These are phyloP conservation scores for Anagrus nilaparvatae DNA, from an alignment of 1,140 invertebrate species.

Conservation along the genomic window DNA sequence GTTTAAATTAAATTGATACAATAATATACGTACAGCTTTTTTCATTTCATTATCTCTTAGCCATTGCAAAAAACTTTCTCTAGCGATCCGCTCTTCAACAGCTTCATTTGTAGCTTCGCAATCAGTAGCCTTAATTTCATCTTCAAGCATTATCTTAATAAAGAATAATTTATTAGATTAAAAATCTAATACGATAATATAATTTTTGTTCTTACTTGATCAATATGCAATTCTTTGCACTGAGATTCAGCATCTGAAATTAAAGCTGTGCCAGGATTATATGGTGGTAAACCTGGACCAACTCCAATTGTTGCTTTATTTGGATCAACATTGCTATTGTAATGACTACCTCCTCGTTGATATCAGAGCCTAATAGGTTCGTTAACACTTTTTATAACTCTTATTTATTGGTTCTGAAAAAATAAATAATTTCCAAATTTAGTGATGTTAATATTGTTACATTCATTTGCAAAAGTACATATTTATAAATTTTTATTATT, in stretches of 20 bases:
- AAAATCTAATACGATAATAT: not conserved
- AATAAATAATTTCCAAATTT: slow-evolving; percentile 4
- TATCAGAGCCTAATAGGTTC: slow-evolving; percentile 84
- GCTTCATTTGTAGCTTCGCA: slow-evolving; percentile 91
- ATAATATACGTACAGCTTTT: slow-evolving; percentile 36
- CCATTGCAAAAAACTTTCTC: slow-evolving; percentile 86
- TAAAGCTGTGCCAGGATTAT: slow-evolving; percentile 67
- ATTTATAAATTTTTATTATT: too few species aligned
- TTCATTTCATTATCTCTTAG: slow-evolving; percentile 61
- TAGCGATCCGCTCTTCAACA: slow-evolving; percentile 80
- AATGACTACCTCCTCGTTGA: slow-evolving; percentile 81
- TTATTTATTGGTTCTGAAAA: slow-evolving; percentile 77
- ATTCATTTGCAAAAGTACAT: too few species aligned
- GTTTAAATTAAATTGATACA: not conserved
- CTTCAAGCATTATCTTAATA: slow-evolving; percentile 77
- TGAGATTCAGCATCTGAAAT: slow-evolving; percentile 69
- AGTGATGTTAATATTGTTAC: slow-evolving; percentile 7
- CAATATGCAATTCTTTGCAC: slow-evolving; percentile 79
- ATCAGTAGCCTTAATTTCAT: slow-evolving; percentile 84
- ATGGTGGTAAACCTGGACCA: slow-evolving; percentile 76
- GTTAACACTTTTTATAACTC: slow-evolving; percentile 60
- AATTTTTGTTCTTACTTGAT: slow-evolving; percentile 48
- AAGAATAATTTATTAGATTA: slow-evolving; percentile 6
- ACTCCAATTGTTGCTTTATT: slow-evolving; percentile 77
- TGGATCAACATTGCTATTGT: slow-evolving; percentile 85